These are phyloP conservation scores for Protophormia terraenovae DNA, from an alignment of 2,888 invertebrate species.

Conservation along the genomic window DNA sequence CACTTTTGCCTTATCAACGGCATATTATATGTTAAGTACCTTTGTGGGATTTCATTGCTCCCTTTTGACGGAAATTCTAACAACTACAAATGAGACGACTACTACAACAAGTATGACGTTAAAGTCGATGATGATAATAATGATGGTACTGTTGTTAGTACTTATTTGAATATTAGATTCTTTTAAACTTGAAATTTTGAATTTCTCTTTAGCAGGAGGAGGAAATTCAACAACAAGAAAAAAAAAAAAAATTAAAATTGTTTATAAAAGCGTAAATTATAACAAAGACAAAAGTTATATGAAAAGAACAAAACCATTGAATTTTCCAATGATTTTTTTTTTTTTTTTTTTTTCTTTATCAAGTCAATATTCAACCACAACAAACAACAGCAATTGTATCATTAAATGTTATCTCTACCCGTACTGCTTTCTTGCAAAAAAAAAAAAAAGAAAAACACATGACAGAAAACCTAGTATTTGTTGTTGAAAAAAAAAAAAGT, in stretches of 20 bases:
- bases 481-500: too few relatives aligned
- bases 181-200: background rate
- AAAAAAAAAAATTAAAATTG: background rate
- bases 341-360: background rate
- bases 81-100: conserved; percentile 32
- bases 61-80: background rate
- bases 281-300: conserved; percentile 21
- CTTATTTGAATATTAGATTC: background rate
- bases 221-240: too few relatives aligned
- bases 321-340: background rate
- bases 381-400: conserved; percentile 5
- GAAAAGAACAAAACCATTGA: background rate
- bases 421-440: background rate
- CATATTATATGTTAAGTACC: conserved; percentile 60
- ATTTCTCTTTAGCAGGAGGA: background rate
- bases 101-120: background rate
- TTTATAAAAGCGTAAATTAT: conserved; percentile 35
- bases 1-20: conserved; percentile 31
- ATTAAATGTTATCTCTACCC: background rate
- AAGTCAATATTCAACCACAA: conserved; percentile 31
- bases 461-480: background rate
- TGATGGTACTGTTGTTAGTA: background rate
- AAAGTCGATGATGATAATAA: background rate
- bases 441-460: background rate
- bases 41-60: conserved; percentile 54